Evolutionary conservation across 1,140 invertebrate species (phyloP).

Genomic region (Cherax destructor): DNA sequence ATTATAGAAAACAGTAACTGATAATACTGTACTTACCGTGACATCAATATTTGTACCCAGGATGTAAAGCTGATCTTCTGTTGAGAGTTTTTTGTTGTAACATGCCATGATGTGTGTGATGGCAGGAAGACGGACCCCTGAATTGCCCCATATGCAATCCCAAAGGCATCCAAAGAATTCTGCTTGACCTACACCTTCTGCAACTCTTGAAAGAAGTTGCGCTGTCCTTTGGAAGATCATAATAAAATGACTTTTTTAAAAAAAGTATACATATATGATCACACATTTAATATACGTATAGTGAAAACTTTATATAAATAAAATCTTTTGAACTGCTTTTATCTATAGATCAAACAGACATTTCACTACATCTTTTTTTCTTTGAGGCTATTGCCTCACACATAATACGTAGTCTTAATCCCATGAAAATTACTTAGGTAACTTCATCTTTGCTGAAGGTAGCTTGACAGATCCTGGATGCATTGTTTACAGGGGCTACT

Average conservation of each 20-base stretch:
- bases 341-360: too few relatives aligned
- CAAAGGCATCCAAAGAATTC: slow-evolving; percentile 93
- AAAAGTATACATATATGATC: neutral
- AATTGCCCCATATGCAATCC: slow-evolving; percentile 90
- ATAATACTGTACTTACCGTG: slow-evolving; percentile 80
- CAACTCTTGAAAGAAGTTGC: slow-evolving; percentile 64
- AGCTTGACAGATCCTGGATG: too few relatives aligned
- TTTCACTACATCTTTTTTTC: too few relatives aligned
- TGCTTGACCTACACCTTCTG: slow-evolving; percentile 82
- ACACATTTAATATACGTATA: too few relatives aligned
- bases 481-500: too few relatives aligned
- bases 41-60: slow-evolving; percentile 91
- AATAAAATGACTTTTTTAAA: neutral
- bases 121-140: slow-evolving; percentile 88
- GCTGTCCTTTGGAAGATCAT: slow-evolving; percentile 52
- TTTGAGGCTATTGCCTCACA: too few relatives aligned
- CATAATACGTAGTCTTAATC: too few relatives aligned
- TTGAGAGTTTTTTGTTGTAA: slow-evolving; percentile 87
- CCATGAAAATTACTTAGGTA: too few relatives aligned
- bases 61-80: slow-evolving; percentile 90
- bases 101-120: slow-evolving; percentile 88
- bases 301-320: too few relatives aligned
- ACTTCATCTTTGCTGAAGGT: too few relatives aligned
- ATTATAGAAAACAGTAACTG: neutral
- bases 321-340: too few relatives aligned